A percentile compares a stretch with the other conserved stretches of the same genome.
These are phyloP conservation scores for Echinops telfairi DNA, from an alignment of 2,113 vertebrate genomes.

Conservation along the genomic window DNA sequence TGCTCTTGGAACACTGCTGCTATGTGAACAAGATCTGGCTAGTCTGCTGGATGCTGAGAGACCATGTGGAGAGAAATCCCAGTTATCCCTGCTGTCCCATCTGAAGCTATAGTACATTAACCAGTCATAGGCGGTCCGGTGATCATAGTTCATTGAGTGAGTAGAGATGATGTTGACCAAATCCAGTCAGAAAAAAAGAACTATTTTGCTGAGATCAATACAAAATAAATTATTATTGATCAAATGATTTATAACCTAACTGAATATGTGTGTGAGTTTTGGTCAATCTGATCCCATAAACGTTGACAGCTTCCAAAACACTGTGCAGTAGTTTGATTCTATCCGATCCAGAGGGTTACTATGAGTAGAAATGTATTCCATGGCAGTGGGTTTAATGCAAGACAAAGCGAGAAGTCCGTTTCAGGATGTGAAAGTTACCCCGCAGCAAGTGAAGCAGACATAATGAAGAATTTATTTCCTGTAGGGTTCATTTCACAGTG, in stretches of 20 bases:
- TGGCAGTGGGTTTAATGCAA: too few relatives aligned
- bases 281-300: not conserved
- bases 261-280: not conserved
- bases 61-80: not conserved
- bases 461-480: too few relatives aligned
- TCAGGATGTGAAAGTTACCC: too few relatives aligned
- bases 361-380: too few relatives aligned
- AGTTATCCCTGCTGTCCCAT: not conserved
- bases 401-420: too few relatives aligned
- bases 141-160: not conserved
- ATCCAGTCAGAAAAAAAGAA: not conserved
- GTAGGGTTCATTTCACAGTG: too few relatives aligned
- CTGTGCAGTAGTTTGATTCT: too few relatives aligned
- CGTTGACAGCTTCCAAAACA: too few relatives aligned
- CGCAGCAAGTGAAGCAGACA: too few relatives aligned
- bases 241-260: not conserved
- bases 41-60: not conserved
- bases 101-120: not conserved
- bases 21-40: not conserved
- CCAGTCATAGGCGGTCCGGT: too few relatives aligned
- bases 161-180: not conserved
- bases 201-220: not conserved
- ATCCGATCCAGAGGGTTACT: too few relatives aligned
- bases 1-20: not conserved
- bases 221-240: slow-evolving; percentile 15